Conservation (phyloP, 2,888 invertebrate genomes). For the Eupithecia centaureata region DNA sequence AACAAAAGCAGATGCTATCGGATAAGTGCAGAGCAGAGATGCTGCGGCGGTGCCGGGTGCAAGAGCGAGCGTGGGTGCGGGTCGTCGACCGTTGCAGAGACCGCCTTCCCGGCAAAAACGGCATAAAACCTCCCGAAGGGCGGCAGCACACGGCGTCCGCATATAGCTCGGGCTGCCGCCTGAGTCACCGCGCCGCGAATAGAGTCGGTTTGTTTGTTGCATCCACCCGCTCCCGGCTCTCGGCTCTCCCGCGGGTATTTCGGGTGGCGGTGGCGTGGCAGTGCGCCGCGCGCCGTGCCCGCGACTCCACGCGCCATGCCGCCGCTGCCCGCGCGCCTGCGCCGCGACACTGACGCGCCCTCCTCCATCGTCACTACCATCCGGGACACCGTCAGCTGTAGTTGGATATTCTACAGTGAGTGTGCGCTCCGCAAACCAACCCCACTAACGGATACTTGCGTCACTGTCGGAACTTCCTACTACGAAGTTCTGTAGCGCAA, state of each 20-base stretch:
- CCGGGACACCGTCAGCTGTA: constrained; percentile 88
- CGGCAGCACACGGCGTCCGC: constrained; percentile 81
- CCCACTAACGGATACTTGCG: constrained; percentile 43
- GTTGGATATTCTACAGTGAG: constrained; percentile 91
- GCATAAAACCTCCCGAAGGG: constrained; percentile 82
- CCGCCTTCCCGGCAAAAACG: constrained; percentile 77
- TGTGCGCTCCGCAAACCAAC: constrained; percentile 55
- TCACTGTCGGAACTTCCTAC: constrained; percentile 51
- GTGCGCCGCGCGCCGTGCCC: constrained; percentile 74
- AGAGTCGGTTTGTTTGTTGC: constrained; percentile 82
- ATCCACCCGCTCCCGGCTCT: constrained; percentile 67
- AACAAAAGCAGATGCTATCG: constrained; percentile 1
- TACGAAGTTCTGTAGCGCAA: constrained; percentile 38
- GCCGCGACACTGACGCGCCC: constrained; percentile 74
- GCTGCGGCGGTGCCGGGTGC: constrained; percentile 66
- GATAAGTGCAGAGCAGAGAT: constrained; percentile 34
- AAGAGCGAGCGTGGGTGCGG: constrained; percentile 73
- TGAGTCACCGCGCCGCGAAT: constrained; percentile 82
- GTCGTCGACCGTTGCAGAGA: constrained; percentile 78
- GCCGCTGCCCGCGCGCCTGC: constrained; percentile 76
- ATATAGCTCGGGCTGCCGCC: constrained; percentile 81
- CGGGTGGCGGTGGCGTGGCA: constrained; percentile 56
- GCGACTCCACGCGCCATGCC: constrained; percentile 74
- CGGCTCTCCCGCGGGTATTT: constrained; percentile 78
- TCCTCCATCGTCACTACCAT: constrained; percentile 85